Percentiles rank a stretch among this genome's conserved stretches.
These are phyloP conservation scores for Lerista edwardsae DNA, from an alignment of 2,797 vertebrate species.

Conservation along the genomic window DNA sequence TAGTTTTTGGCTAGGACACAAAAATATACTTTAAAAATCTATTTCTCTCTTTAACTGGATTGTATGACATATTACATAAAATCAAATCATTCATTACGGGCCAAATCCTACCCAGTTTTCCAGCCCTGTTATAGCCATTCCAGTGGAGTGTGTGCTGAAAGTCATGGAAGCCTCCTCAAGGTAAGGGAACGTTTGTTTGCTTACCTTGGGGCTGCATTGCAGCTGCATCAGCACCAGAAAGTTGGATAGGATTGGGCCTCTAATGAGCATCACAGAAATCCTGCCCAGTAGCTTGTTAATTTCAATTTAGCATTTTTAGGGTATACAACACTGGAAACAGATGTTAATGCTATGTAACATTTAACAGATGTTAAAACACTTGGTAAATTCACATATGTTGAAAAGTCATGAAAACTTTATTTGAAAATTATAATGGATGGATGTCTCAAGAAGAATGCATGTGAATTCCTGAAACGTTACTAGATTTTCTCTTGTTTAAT, in stretches of 20 bases:
- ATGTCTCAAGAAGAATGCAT: background rate
- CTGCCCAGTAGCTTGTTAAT: slow-evolving; percentile 5
- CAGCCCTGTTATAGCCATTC: too few species aligned
- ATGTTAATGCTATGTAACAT: slow-evolving; percentile 19
- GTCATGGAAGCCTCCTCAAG: too few species aligned
- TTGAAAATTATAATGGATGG: background rate
- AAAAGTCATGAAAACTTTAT: slow-evolving; percentile 22
- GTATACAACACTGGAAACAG: background rate
- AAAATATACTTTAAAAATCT: slow-evolving; percentile 19
- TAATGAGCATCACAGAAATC: slow-evolving; percentile 7
- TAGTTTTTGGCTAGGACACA: slow-evolving; percentile 32
- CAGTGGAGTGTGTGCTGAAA: too few species aligned
- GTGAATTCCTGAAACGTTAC: background rate
- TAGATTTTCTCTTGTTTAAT: background rate
- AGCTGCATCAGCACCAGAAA: too few species aligned
- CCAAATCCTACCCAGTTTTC: too few species aligned
- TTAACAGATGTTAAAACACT: too few species aligned
- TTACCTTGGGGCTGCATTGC: too few species aligned
- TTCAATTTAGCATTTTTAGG: background rate
- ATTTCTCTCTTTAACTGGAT: slow-evolving; percentile 31
- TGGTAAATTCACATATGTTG: background rate
- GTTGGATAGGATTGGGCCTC: too few species aligned
- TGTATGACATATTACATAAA: background rate
- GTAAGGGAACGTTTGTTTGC: too few species aligned
- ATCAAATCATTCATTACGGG: background rate